Percentiles rank a stretch among this genome's conserved stretches.
phyloP scores from a whole-genome alignment of 2,113 vertebrate species.

The Callocephalon fimbriatum region DNA sequence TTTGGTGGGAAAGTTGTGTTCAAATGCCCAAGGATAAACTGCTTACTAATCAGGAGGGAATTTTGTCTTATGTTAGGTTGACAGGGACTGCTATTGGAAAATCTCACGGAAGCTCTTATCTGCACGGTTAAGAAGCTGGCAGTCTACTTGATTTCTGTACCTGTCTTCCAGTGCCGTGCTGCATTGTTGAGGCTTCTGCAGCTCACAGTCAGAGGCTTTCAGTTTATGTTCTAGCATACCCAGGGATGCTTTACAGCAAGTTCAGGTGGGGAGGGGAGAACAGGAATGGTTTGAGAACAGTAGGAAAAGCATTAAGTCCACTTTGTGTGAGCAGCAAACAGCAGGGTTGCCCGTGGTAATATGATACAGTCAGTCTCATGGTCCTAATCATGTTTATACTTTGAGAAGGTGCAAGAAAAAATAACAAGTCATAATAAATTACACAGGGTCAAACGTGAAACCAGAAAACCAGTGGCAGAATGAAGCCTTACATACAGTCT shows the following conservation, averaged over 20 bases:
- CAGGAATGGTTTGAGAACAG: neutral
- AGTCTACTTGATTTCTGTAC: neutral
- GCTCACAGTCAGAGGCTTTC: neutral
- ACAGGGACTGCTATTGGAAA: neutral
- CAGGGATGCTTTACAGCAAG: neutral
- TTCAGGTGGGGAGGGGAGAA: fast-evolving
- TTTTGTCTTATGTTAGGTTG: neutral
- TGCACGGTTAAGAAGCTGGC: neutral
- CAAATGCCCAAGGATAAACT: neutral
- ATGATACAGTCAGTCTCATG: neutral
- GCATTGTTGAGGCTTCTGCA: neutral
- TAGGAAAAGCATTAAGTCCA: neutral
- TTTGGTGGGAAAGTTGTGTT: neutral
- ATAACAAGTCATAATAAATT: neutral
- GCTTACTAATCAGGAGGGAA: neutral
- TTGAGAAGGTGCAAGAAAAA: neutral
- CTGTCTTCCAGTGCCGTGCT: neutral
- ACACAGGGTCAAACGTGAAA: neutral
- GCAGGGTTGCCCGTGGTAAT: neutral
- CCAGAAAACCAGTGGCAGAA: neutral
- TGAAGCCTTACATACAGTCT: neutral
- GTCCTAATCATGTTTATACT: neutral
- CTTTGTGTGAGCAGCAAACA: neutral
- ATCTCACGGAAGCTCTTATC: neutral
- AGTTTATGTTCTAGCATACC: neutral